Base-by-base conservation (phyloP, 2,888 invertebrate genomes). In the Ennomos quercinarius region DNA sequence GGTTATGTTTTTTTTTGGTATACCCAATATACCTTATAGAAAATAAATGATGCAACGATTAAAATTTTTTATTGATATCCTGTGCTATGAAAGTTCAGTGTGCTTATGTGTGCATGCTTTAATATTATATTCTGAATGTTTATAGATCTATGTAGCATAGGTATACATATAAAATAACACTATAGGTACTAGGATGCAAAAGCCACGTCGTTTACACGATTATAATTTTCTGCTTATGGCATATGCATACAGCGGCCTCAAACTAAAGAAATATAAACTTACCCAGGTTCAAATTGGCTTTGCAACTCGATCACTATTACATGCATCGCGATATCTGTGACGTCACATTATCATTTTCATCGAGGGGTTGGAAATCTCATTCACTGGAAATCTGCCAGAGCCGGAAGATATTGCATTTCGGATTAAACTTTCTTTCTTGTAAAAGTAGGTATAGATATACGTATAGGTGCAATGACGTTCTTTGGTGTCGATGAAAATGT, bases 281-380 rank as follows among this genome's bases (percentile, higher is more conserved):
- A 59, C 50, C 66, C 41, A 55, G 39, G 57, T 48, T 42, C 47
- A 57, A 58, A 58, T 61, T 46, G 39, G 39, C 47, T 53, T 44
- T 50, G 38, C 44, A 54, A 51, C 52, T 66, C 66, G 46, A 49
- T 57, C 59, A 57, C 27, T 39, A 39, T 47, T 44, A 43, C 60
- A 57, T 60, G 54, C 59, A 54, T 36, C 38, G 38, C 34, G 17
- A 40, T 48, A 36, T 53, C 43, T 43, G 52, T 47, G 43, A 52
- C 39, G 39, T 54, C 56, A 48, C 46, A 43, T 40, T 39, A 38
- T 38, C 56, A 55, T 57, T 60, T 48, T 52, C 53, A 64, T 60
- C 60, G 57, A 55, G 62, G 50, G 49, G 50, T 49, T 36, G 43
- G 38, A 45, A 42, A 39, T 39, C 46, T 34, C n/a, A n/a, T n/a